These are phyloP conservation scores for Troglohyphantes excavatus DNA, from an alignment of 2,888 invertebrate species.

Conservation along the genomic window DNA sequence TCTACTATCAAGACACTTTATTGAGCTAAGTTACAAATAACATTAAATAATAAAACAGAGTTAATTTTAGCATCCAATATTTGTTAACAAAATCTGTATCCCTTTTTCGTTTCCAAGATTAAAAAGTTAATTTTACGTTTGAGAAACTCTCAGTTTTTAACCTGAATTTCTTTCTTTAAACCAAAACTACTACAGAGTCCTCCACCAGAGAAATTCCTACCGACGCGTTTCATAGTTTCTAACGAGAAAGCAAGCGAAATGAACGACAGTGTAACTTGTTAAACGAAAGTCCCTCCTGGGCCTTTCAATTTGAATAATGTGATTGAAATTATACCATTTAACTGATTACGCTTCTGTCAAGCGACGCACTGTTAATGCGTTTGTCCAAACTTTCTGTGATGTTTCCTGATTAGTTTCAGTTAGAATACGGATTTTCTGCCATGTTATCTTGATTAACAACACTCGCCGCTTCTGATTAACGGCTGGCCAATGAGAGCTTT, in stretches of 20 bases:
- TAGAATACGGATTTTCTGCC: constrained; percentile 6
- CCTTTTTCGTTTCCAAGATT: too few relatives aligned
- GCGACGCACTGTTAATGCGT: constrained; percentile 13
- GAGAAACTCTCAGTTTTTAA: too few relatives aligned
- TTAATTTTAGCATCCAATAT: too few relatives aligned
- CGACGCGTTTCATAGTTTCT: background rate
- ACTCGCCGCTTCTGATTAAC: background rate
- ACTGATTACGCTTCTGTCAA: constrained; percentile 15
- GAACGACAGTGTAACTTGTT: background rate
- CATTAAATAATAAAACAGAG: too few relatives aligned
- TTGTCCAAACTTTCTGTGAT: constrained; percentile 39
- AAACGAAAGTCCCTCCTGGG: background rate
- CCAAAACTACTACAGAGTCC: background rate
- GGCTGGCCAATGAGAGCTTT: background rate
- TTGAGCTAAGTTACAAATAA: too few relatives aligned
- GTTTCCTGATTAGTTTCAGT: constrained; percentile 30
- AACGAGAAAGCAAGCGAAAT: background rate
- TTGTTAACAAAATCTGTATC: too few relatives aligned
- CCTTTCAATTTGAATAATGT: background rate
- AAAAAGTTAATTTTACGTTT: too few relatives aligned
- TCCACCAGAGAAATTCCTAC: background rate
- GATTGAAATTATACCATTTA: constrained; percentile 9
- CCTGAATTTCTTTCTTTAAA: too few relatives aligned
- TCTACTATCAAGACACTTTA: too few relatives aligned
- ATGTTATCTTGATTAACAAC: constrained; percentile 10